Base-by-base conservation (phyloP, 2,797 vertebrate genomes). In the Brachyalestes nurse region DNA sequence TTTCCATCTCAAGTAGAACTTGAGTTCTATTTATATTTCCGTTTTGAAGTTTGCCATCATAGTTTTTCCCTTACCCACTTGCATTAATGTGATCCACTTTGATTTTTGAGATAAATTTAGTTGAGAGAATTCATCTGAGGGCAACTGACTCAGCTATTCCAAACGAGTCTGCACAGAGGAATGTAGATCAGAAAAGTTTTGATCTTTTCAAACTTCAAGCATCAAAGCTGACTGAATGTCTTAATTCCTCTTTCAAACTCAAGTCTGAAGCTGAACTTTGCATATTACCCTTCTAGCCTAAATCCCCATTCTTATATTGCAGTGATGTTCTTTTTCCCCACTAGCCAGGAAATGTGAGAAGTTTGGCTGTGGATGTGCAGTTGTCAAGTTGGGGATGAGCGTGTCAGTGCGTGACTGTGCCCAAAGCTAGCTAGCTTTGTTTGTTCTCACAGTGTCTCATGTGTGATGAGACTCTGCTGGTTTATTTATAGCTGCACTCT, bases 401-500 rank as follows among this genome's bases (percentile, higher is more conserved):
- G 60, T 73, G 57, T 76, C 65, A 19, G 42, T 49, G 47, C 6
- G 28, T 65, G 28, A 65, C 34, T 34, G 61, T 64, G 61, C 61
- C 61, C 61, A 9, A 4, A 65, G 62, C 28, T 65, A 67, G 49
- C 23, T 42, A 60, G 28, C 34, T 57, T 45, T 69, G 49, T 78
- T 78, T 67, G 53, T 55, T 34, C 64, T 66, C 40, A 3, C 38
- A 45, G 64, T 12, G 17, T 66, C 19, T 66, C 40, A 0, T 38
- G 25, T 62, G 70, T 61, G n/a, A 62, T 65, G 51, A 74, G 45
- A 16, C 42, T 47, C 60, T 70, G 25, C 34, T 57, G 6, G n/a
- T 72, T 61, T 82, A 77, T 82, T 78, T 80, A 84, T 80, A 80
- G 60, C 60, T 64, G 28, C 69, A 49, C 28, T 65, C 58, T 65